Conservation (phyloP, 2,113 vertebrate species). For the Pterocles burchelli region DNA sequence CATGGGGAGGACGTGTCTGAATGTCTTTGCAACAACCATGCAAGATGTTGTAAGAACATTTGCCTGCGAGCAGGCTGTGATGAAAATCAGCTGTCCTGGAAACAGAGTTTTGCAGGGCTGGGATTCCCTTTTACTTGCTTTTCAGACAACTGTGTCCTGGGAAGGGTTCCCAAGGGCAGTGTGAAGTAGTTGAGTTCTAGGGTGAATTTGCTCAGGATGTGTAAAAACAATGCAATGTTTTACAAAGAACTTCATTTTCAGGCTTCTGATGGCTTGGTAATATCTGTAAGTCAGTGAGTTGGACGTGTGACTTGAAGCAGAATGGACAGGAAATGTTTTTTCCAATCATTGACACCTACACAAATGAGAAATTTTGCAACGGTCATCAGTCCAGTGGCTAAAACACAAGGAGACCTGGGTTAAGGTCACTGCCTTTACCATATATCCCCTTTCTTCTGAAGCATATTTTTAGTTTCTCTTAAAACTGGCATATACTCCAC, state of each 20-base stretch:
- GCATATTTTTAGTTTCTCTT: not conserved
- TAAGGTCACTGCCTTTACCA: not conserved
- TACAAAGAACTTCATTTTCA: not conserved
- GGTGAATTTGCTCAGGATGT: not conserved
- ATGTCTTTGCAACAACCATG: rapidly evolving
- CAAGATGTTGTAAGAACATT: not conserved
- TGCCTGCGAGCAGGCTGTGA: not conserved
- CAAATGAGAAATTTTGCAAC: not conserved
- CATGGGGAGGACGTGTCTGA: rapidly evolving
- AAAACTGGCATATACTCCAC: not conserved
- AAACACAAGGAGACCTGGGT: not conserved
- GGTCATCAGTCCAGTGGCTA: not conserved
- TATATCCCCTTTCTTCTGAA: not conserved
- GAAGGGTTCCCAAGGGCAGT: not conserved
- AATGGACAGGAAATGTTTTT: not conserved
- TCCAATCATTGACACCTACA: not conserved
- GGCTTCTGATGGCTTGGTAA: not conserved
- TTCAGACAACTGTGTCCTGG: not conserved
- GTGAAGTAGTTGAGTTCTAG: not conserved
- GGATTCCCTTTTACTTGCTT: not conserved
- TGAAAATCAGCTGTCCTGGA: not conserved
- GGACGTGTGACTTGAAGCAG: not conserved
- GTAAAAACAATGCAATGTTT: not conserved
- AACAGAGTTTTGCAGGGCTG: not conserved
- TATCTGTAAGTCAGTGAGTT: not conserved